These are phyloP conservation scores for Saxicola maurus DNA, from an alignment of 2,797 vertebrate genomes.

Conservation along the genomic window DNA sequence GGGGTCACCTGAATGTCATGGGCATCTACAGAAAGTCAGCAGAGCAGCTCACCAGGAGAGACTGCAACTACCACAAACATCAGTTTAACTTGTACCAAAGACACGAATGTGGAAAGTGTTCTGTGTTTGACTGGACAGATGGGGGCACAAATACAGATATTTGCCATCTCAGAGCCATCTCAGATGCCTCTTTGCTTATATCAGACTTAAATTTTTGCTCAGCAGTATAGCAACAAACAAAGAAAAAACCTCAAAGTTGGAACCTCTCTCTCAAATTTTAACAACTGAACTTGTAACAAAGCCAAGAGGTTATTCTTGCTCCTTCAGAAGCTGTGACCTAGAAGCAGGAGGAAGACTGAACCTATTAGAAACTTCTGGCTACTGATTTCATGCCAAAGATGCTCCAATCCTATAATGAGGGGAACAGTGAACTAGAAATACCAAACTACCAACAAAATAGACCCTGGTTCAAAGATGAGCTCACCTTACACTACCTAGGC, in stretches of 20 bases:
- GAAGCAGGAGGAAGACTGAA: background rate
- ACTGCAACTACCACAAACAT: background rate
- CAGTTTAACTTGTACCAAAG: background rate
- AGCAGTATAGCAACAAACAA: background rate
- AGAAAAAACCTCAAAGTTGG: fast-evolving
- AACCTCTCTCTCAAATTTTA: background rate
- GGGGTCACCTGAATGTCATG: background rate
- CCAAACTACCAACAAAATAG: background rate
- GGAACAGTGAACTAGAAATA: background rate
- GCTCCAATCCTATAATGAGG: background rate
- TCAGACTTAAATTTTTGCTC: background rate
- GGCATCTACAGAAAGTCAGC: background rate
- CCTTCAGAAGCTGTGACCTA: background rate
- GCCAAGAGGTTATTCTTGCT: background rate
- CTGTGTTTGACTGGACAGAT: background rate
- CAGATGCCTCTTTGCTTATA: background rate
- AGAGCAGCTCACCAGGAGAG: background rate
- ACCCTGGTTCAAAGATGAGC: background rate
- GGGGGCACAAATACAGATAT: background rate
- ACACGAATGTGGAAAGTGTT: background rate
- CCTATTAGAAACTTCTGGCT: background rate
- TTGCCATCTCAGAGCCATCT: background rate
- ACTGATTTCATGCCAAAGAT: background rate
- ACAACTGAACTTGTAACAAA: background rate
- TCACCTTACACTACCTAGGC: background rate